A percentile compares a stretch with the other conserved stretches of the same genome.
These are phyloP conservation scores for Sinella curviseta DNA, from an alignment of 1,140 invertebrate genomes.

Conservation along the genomic window DNA sequence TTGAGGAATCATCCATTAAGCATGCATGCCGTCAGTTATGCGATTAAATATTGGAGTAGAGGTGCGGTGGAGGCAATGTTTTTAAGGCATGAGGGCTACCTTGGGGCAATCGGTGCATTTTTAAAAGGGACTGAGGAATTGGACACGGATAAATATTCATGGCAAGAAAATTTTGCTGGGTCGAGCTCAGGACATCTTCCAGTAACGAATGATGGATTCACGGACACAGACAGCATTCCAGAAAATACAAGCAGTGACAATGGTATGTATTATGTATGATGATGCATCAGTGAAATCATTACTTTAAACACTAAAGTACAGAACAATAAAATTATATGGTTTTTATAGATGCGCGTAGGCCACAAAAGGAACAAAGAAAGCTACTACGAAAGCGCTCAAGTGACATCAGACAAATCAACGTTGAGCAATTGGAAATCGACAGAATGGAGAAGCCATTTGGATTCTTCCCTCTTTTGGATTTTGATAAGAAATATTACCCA, in stretches of 20 bases:
- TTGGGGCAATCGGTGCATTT: conserved; percentile 77
- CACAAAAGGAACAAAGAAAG: conserved; percentile 4
- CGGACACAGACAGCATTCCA: background rate
- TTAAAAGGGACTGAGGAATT: conserved; percentile 67
- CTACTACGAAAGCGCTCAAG: background rate
- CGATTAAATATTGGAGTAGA: conserved; percentile 76
- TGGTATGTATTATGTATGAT: conserved; percentile 18
- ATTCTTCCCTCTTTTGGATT: conserved; percentile 67
- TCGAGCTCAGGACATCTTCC: conserved; percentile 61
- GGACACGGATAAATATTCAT: conserved; percentile 66
- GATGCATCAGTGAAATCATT: too few species aligned
- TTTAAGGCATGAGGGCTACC: conserved; percentile 74
- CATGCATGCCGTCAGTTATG: conserved; percentile 73
- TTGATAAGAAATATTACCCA: conserved; percentile 71
- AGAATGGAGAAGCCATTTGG: conserved; percentile 63
- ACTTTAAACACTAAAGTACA: too few species aligned
- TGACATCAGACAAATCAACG: conserved; percentile 16
- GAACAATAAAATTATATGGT: too few species aligned
- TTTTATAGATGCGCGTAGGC: too few species aligned
- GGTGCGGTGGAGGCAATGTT: conserved; percentile 71
- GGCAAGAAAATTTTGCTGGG: conserved; percentile 75
- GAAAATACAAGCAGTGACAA: background rate
- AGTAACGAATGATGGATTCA: background rate
- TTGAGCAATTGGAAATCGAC: conserved; percentile 72
- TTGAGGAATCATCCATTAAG: conserved; percentile 72